phyloP scores from a whole-genome alignment of 2,113 vertebrate species.

The Rynchops niger region DNA sequence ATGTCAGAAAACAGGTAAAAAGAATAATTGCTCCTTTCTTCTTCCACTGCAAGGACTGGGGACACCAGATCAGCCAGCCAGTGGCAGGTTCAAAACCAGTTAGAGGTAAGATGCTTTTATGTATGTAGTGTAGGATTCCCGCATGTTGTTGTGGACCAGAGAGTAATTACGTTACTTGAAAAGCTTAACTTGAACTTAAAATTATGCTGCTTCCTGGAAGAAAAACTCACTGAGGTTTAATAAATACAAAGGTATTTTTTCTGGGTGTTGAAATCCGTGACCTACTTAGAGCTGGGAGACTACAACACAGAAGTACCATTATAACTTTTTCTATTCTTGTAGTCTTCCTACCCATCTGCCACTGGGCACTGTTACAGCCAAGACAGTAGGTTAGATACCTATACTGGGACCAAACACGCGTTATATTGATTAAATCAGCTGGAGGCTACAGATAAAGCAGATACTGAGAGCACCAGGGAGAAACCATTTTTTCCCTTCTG shows the following conservation, averaged over 20 bases:
- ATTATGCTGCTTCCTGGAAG: background rate
- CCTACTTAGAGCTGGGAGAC: background rate
- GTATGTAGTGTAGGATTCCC: background rate
- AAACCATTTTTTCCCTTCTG: background rate
- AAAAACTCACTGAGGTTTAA: background rate
- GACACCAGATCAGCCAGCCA: background rate
- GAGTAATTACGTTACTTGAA: background rate
- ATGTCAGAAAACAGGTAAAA: background rate
- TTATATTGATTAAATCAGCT: background rate
- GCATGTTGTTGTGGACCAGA: background rate
- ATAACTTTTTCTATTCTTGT: background rate
- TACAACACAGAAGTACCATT: background rate
- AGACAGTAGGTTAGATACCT: background rate
- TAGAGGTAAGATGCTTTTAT: background rate
- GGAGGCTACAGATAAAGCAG: background rate
- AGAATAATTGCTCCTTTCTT: background rate
- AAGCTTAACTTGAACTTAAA: background rate
- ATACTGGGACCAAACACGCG: background rate
- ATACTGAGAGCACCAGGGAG: background rate
- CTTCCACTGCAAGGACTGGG: background rate
- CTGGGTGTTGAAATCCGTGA: background rate
- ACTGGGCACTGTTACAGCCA: background rate
- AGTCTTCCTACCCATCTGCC: background rate
- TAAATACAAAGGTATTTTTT: background rate
- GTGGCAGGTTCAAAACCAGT: background rate